Conservation (phyloP, 2,113 vertebrate species). For the Plecturocebus donacophilus region DNA sequence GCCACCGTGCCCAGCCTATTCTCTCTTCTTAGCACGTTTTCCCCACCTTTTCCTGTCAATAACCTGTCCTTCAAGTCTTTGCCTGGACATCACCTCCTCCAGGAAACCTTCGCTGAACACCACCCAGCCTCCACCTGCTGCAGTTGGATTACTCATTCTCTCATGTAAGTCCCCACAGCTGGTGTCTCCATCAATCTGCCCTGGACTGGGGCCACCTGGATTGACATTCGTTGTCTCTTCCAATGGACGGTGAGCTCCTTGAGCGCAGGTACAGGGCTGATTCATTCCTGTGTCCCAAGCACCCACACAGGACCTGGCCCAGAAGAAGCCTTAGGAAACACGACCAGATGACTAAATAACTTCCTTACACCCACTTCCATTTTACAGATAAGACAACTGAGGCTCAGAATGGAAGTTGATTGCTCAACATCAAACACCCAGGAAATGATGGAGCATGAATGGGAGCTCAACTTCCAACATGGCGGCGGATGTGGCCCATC, state of each 20-base stretch:
- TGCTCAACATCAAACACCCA: not conserved
- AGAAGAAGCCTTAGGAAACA: conserved; percentile 36
- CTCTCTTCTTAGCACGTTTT: not conserved
- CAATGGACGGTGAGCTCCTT: not conserved
- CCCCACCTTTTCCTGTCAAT: not conserved
- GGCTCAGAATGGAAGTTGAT: not conserved
- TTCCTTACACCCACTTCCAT: not conserved
- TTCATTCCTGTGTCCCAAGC: not conserved
- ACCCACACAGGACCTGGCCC: not conserved
- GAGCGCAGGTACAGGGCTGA: not conserved
- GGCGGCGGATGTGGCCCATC: not conserved
- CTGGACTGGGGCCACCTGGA: not conserved
- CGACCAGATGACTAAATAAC: conserved; percentile 36
- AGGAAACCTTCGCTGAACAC: conserved; percentile 34
- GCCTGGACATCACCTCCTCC: not conserved
- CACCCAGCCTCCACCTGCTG: not conserved
- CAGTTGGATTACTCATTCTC: not conserved
- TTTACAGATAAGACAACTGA: conserved; percentile 8
- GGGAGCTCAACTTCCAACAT: not conserved
- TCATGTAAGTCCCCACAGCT: not conserved
- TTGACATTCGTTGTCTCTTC: not conserved
- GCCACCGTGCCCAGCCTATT: rapidly evolving
- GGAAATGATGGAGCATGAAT: not conserved
- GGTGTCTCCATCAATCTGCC: not conserved
- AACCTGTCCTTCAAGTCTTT: conserved; percentile 14